These are phyloP conservation scores for Halictus quadricinctus DNA, from an alignment of 2,888 invertebrate genomes.

Conservation along the genomic window DNA sequence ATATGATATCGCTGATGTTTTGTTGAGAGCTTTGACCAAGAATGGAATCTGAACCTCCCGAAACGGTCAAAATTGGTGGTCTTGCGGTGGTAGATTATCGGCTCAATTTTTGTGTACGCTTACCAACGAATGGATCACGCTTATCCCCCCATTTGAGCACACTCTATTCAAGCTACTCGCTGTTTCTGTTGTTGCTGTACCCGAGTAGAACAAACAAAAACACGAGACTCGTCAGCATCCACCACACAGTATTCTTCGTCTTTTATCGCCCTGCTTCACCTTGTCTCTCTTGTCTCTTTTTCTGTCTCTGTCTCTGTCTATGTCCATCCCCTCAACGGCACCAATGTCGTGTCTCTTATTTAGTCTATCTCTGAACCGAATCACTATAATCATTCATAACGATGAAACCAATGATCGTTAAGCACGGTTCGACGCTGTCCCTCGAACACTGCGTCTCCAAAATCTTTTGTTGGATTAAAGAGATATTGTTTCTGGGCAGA, in stretches of 20 bases:
- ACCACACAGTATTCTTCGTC: slow-evolving; percentile 20
- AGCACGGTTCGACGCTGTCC: slow-evolving; percentile 19
- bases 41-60: slow-evolving; percentile 42
- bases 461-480: not conserved
- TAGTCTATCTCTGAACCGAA: not conserved
- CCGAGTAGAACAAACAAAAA: slow-evolving; percentile 2
- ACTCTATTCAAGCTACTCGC: not conserved
- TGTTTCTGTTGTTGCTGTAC: not conserved
- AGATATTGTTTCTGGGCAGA: not conserved
- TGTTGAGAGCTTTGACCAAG: slow-evolving; percentile 36
- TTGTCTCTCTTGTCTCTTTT: not conserved
- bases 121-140: slow-evolving; percentile 15
- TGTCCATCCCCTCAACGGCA: slow-evolving; percentile 49
- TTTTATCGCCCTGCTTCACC: slow-evolving; percentile 36
- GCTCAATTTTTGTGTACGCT: slow-evolving; percentile 20
- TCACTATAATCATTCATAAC: slow-evolving; percentile 4
- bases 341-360: slow-evolving; percentile 42
- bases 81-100: slow-evolving; percentile 34
- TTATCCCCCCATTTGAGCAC: slow-evolving; percentile 9
- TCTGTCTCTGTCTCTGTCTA: not conserved
- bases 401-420: not conserved
- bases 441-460: not conserved
- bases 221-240: slow-evolving; percentile 14
- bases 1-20: not conserved
- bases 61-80: slow-evolving; percentile 22